These are phyloP conservation scores for Meandrusa payeni DNA, from an alignment of 2,888 invertebrate species.

Conservation along the genomic window DNA sequence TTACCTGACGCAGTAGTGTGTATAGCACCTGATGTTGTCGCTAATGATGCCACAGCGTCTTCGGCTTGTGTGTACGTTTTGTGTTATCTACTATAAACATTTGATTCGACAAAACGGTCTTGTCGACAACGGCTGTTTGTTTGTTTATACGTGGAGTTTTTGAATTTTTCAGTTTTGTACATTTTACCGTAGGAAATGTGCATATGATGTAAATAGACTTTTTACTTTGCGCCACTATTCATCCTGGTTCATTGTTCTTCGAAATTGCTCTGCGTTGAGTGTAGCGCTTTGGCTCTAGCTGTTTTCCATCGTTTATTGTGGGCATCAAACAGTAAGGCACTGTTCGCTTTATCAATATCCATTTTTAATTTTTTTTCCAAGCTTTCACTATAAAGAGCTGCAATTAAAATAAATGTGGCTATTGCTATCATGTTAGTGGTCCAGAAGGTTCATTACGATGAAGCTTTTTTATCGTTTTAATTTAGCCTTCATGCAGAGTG, in stretches of 20 bases:
- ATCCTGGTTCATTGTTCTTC: constrained; percentile 73
- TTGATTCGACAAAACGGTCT: constrained; percentile 18
- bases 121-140: constrained; percentile 29
- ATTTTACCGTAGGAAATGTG: constrained; percentile 53
- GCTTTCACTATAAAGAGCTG: constrained; percentile 9
- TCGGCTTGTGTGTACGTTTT: constrained; percentile 29
- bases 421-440: constrained; percentile 7
- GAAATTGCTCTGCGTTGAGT: constrained; percentile 71
- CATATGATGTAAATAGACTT: constrained; percentile 72
- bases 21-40: constrained; percentile 49
- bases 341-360: constrained; percentile 34
- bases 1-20: constrained; percentile 42
- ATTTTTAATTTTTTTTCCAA: constrained; percentile 18
- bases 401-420: constrained; percentile 13
- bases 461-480: constrained; percentile 26
- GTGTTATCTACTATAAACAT: constrained; percentile 15
- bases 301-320: constrained; percentile 53
- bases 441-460: constrained; percentile 2
- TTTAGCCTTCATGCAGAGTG: constrained; percentile 31
- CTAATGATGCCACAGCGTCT: constrained; percentile 62
- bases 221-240: constrained; percentile 71
- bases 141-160: constrained; percentile 41
- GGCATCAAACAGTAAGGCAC: constrained; percentile 37
- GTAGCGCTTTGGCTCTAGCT: constrained; percentile 62
- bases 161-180: constrained; percentile 45